Evolutionary conservation across 2,113 vertebrate genomes (phyloP).

Genomic region (Hyperopisus bebe): DNA sequence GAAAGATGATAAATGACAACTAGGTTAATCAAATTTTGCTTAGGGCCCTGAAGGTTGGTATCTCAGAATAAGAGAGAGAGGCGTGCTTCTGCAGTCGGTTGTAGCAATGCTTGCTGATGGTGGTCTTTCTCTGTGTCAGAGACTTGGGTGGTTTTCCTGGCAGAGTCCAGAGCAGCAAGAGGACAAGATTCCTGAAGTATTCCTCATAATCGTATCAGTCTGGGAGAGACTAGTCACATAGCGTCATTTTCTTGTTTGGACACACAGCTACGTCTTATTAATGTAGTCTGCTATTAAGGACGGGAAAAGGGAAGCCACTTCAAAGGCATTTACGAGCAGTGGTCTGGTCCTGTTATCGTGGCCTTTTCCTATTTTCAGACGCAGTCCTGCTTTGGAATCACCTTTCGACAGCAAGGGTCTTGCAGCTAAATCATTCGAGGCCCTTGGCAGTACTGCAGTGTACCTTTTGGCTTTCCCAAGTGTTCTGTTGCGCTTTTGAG

Average conservation of each 20-base stretch:
- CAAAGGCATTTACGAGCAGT: not conserved
- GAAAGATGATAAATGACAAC: not conserved
- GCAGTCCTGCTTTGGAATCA: not conserved
- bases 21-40: not conserved
- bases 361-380: not conserved
- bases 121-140: not conserved
- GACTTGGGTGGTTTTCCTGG: not conserved
- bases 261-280: not conserved
- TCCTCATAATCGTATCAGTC: not conserved
- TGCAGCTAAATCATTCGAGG: not conserved
- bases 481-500: not conserved
- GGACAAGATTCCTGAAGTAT: not conserved
- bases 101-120: not conserved
- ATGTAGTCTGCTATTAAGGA: not conserved
- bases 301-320: not conserved
- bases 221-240: not conserved
- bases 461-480: not conserved
- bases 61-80: not conserved
- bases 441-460: not conserved
- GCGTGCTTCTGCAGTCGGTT: not conserved
- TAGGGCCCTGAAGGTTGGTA: not conserved
- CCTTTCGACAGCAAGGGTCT: not conserved
- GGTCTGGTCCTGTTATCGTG: not conserved
- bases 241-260: not conserved
- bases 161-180: not conserved